phyloP scores from a whole-genome alignment of 1,140 invertebrate species.

The Drosophila pandora region DNA sequence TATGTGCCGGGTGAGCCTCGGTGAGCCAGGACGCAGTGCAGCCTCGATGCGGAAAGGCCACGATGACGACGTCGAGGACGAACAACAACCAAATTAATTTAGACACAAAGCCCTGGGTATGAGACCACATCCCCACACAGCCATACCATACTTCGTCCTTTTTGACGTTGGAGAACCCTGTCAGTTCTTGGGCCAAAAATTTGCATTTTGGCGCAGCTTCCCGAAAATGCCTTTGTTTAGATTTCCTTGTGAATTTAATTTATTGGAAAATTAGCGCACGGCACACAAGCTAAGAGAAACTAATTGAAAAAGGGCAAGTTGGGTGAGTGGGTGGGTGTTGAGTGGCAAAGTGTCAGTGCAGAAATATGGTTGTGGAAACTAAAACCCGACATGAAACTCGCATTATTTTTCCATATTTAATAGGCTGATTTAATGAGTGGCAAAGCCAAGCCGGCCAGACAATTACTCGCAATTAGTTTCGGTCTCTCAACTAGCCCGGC shows the following conservation, averaged over 20 bases:
- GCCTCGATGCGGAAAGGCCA: conserved; percentile 35
- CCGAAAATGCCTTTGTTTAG: conserved; percentile 77
- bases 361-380: conserved; percentile 1
- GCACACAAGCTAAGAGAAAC: conserved; percentile 54
- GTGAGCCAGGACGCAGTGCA: conserved; percentile 34
- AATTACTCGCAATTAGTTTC: conserved; percentile 67
- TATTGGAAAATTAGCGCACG: conserved; percentile 81
- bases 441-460: conserved; percentile 32
- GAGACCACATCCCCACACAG: not conserved
- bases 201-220: conserved; percentile 71
- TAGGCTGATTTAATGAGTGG: conserved; percentile 46
- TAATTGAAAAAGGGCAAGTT: conserved; percentile 59
- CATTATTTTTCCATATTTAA: conserved; percentile 58
- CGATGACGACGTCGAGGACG: conserved; percentile 46
- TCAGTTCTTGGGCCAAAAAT: conserved; percentile 62
- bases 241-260: conserved; percentile 79
- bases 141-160: not conserved
- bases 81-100: conserved; percentile 80
- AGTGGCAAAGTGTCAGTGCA: conserved; percentile 16
- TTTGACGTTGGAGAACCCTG: conserved; percentile 18
- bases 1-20: conserved; percentile 61
- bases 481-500: conserved; percentile 26
- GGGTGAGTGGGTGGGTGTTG: not conserved
- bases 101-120: conserved; percentile 67
- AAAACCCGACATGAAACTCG: conserved; percentile 32